These are phyloP conservation scores for Aldabrachelys gigantea DNA, from an alignment of 2,113 vertebrate species.

Conservation along the genomic window DNA sequence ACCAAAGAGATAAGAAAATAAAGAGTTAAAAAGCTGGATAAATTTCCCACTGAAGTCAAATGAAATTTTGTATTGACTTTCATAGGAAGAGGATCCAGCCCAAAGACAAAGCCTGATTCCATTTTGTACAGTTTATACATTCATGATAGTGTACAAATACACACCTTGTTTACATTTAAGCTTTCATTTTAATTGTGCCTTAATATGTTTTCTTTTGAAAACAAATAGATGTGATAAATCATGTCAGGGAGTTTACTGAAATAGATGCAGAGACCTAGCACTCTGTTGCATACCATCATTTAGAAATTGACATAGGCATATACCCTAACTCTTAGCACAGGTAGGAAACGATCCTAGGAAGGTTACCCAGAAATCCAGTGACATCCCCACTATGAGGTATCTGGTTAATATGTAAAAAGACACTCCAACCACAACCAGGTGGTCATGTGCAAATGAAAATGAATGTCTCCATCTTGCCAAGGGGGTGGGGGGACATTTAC, in stretches of 20 bases:
- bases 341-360: background rate
- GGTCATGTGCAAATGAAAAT: background rate
- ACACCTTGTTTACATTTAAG: slow-evolving; percentile 45
- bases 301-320: slow-evolving; percentile 47
- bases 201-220: slow-evolving; percentile 54
- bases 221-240: slow-evolving; percentile 45
- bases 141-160: slow-evolving; percentile 43
- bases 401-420: background rate
- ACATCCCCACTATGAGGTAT: background rate
- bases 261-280: slow-evolving; percentile 31
- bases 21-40: background rate
- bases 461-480: background rate
- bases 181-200: slow-evolving; percentile 46
- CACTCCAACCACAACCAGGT: background rate
- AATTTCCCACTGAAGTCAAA: background rate
- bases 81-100: background rate
- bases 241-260: slow-evolving; percentile 22
- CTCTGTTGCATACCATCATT: slow-evolving; percentile 53
- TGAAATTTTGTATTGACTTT: background rate
- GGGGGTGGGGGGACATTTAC: rapidly evolving
- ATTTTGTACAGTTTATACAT: slow-evolving; percentile 25
- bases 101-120: slow-evolving; percentile 33
- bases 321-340: slow-evolving; percentile 18
- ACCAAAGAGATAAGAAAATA: background rate
- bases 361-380: slow-evolving; percentile 38